Percentiles rank a stretch among this genome's conserved stretches.
Conservation (phyloP, 2,797 vertebrate genomes). For the Spizella passerina region DNA sequence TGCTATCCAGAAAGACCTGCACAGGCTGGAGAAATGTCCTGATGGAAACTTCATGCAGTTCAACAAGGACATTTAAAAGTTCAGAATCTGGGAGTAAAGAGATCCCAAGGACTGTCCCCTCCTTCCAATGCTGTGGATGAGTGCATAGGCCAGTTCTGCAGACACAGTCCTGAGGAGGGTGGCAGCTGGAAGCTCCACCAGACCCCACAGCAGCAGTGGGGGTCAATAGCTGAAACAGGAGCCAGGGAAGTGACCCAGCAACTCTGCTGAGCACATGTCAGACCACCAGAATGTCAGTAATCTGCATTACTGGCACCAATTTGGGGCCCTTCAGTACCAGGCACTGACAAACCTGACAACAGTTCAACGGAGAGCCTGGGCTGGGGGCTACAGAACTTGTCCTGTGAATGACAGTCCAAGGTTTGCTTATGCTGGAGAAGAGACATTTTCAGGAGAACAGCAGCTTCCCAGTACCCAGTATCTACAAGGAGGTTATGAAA, state of each 20-base stretch:
- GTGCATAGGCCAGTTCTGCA: background rate
- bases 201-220: background rate
- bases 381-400: background rate
- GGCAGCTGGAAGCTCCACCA: background rate
- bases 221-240: background rate
- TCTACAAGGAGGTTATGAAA: background rate
- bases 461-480: too few species aligned
- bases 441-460: background rate
- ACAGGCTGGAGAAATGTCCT: background rate
- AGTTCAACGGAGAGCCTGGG: background rate
- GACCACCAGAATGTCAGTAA: background rate
- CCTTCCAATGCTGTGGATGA: rapidly evolving
- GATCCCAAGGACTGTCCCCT: background rate
- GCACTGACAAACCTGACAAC: background rate
- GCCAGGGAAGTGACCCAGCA: background rate
- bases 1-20: background rate
- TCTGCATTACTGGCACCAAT: background rate
- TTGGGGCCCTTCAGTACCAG: background rate
- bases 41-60: background rate
- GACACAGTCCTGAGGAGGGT: background rate
- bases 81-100: background rate
- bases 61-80: background rate
- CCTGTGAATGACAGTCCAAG: background rate
- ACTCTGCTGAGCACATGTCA: background rate
- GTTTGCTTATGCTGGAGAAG: background rate